Evolutionary conservation across 2,113 vertebrate species (phyloP).

Genomic region (Caretta caretta): DNA sequence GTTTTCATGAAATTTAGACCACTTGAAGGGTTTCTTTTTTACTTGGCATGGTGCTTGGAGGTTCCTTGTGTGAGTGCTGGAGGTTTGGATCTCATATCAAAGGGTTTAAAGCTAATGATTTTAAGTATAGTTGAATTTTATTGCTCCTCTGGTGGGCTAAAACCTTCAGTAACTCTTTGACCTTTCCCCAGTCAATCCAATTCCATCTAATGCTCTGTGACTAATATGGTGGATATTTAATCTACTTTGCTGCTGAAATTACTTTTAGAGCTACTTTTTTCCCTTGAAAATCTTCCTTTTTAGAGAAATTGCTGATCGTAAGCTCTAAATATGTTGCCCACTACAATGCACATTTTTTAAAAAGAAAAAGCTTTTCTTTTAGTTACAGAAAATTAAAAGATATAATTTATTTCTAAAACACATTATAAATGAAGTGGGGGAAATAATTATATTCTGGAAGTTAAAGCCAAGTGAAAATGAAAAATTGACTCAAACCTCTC

Average conservation of each 20-base stretch:
- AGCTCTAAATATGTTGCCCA: conserved; percentile 73
- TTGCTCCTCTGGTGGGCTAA: conserved; percentile 81
- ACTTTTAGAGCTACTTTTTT: conserved; percentile 78
- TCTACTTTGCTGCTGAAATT: conserved; percentile 84
- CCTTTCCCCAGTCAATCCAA: conserved; percentile 81
- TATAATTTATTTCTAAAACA: conserved; percentile 67
- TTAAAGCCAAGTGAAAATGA: conserved; percentile 66
- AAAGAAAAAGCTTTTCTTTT: conserved; percentile 62
- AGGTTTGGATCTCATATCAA: conserved; percentile 84
- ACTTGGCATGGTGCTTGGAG: conserved; percentile 65
- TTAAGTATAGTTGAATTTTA: conserved; percentile 86
- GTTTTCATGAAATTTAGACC: conserved; percentile 64
- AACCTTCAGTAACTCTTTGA: conserved; percentile 82
- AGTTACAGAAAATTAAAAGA: conserved; percentile 65
- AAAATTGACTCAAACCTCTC: conserved; percentile 47
- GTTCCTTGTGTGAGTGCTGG: conserved; percentile 63
- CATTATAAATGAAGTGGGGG: conserved; percentile 32
- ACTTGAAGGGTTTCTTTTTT: conserved; percentile 73
- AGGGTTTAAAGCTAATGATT: conserved; percentile 86
- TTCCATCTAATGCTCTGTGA: conserved; percentile 86
- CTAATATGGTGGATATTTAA: conserved; percentile 87
- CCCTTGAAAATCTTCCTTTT: conserved; percentile 74
- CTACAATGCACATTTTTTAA: conserved; percentile 47
- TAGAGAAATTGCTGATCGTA: conserved; percentile 81
- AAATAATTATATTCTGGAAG: conserved; percentile 67